phyloP scores from a whole-genome alignment of 2,113 vertebrate species.

The Hiodon alosoides region DNA sequence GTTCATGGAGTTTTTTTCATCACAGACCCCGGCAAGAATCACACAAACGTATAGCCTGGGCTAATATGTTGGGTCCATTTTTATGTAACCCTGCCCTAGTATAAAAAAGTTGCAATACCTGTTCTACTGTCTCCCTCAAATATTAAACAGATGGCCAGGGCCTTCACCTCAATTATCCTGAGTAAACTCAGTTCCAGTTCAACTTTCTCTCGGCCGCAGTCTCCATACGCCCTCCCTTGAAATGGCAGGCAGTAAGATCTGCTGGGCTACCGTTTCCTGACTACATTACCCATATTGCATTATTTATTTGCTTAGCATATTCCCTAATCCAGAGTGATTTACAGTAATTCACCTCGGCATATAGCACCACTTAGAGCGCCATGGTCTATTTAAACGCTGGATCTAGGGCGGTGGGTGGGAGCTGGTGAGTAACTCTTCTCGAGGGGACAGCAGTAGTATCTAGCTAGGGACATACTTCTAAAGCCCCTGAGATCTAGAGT shows the following conservation, averaged over 20 bases:
- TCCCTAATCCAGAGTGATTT: slow-evolving; percentile 22
- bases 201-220: slow-evolving; percentile 40
- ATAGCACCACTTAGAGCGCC: not conserved
- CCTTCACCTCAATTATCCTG: slow-evolving; percentile 12
- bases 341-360: not conserved
- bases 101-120: slow-evolving; percentile 44
- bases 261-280: not conserved
- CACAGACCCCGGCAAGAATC: not conserved
- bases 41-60: not conserved
- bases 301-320: slow-evolving; percentile 42
- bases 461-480: slow-evolving; percentile 30
- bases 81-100: slow-evolving; percentile 40
- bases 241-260: slow-evolving; percentile 4
- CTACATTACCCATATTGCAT: not conserved
- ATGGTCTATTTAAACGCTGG: not conserved
- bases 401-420: not conserved
- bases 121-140: slow-evolving; percentile 48
- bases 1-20: too few relatives aligned
- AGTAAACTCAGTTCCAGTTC: slow-evolving; percentile 44
- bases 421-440: not conserved
- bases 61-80: slow-evolving; percentile 1
- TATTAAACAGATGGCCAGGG: slow-evolving; percentile 56
- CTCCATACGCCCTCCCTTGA: slow-evolving; percentile 34
- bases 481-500: slow-evolving; percentile 30
- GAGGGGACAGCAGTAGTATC: slow-evolving; percentile 20